Evolutionary conservation across 2,113 vertebrate species (phyloP), one percentile per base, ranked within the genome.

Genomic region (Excalfactoria chinensis): DNA sequence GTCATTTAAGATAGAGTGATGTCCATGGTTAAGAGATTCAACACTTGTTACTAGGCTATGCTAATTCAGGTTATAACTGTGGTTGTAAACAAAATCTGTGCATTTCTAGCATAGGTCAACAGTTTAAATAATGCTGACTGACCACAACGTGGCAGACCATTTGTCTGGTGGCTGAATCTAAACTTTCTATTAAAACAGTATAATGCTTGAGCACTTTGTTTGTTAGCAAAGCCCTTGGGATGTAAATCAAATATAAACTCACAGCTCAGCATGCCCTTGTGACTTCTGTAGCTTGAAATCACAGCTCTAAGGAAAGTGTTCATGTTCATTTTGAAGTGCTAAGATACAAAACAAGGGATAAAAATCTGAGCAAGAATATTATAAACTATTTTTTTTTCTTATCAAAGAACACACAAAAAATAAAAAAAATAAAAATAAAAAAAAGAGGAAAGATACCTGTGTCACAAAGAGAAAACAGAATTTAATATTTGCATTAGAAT

Each of bases 171-270:
- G 5, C 23, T 75, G 59, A 75, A 84, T 72, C 20, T 75, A 78
- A 86, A 55, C 10, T 53, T 90, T 75, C 20, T 58, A 26, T 71
- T 81, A 84, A 86, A 92, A 84, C 4, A 64, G 3, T 10, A 17
- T 48, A 71, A 73, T 7, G 2, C 32, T 86, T 56, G 66, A 71
- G 12, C 13, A 49, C 26, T 60, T 64, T 48, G 21, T 28, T 77
- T 71, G 13, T 51, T 23, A 86, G 32, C 8, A 81, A 77, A 74
- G 7, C n/a, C 53, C 78, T 86, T 74, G 58, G 48, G 44, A 91
- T 71, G 10, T 56, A 74, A 94, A 90, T 74, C 66, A 81, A 83
- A 88, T 59, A 73, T 15, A 84, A 80, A 74, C 22, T 58, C 53
- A 37, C 21, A 59, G 8, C 32, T 55, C 28, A 91, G 23, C 35